Conservation (phyloP, 2,113 vertebrate genomes). For the Seriola aureovittata region DNA sequence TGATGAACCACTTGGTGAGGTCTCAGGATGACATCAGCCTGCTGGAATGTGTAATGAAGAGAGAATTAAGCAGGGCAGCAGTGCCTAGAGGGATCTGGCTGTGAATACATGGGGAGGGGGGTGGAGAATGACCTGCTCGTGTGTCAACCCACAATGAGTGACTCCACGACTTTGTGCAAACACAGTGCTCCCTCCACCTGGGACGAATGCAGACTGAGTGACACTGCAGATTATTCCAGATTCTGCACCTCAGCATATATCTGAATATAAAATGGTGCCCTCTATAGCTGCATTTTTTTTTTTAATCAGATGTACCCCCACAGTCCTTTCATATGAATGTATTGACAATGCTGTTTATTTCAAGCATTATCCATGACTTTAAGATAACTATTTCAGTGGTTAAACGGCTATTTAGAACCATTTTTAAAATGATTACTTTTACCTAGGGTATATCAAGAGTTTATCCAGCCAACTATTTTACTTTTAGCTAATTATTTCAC, state of each 20-base stretch:
- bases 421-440: neutral
- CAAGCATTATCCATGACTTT: neutral
- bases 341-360: neutral
- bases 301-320: neutral
- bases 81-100: conserved; percentile 52
- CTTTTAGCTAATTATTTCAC: neutral
- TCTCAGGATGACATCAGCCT: conserved; percentile 78
- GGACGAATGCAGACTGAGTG: conserved; percentile 15
- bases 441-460: too few species aligned
- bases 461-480: neutral
- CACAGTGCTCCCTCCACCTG: conserved; percentile 11
- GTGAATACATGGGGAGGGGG: conserved; percentile 11
- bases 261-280: neutral
- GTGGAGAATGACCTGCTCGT: conserved; percentile 38
- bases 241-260: neutral
- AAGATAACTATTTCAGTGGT: too few species aligned
- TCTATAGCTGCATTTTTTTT: neutral
- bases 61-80: conserved; percentile 63
- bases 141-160: conserved; percentile 52
- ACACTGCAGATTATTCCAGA: conserved; percentile 20
- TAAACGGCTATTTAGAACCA: too few species aligned
- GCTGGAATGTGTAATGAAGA: conserved; percentile 83
- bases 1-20: conserved; percentile 60
- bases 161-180: conserved; percentile 47
- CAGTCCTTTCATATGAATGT: too few species aligned